These are phyloP conservation scores for Stercorarius parasiticus DNA, from an alignment of 2,113 vertebrate species.

Conservation along the genomic window DNA sequence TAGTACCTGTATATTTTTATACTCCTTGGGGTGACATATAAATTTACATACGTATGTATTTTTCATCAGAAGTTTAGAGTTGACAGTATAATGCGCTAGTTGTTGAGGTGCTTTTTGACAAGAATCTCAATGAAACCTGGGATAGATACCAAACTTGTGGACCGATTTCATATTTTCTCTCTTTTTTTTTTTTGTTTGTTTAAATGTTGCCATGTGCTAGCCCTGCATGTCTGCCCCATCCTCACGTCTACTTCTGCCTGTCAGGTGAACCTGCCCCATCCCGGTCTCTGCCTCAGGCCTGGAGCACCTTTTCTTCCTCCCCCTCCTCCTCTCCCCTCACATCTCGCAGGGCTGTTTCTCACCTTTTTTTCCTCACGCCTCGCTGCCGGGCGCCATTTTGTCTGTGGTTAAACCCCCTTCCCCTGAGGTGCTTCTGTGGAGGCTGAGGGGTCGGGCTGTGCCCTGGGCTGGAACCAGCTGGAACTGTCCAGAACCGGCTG, in stretches of 20 bases:
- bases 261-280: too few species aligned
- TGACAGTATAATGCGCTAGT: neutral
- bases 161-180: neutral
- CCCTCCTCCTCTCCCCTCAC: rapidly evolving
- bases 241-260: too few species aligned
- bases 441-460: neutral
- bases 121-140: neutral
- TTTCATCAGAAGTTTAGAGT: constrained; percentile 14
- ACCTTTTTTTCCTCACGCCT: rapidly evolving
- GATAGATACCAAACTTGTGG: neutral
- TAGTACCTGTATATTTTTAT: constrained; percentile 2
- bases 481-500: rapidly evolving
- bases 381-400: rapidly evolving
- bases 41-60: neutral
- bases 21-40: neutral
- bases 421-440: rapidly evolving
- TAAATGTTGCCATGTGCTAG: neutral
- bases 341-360: rapidly evolving
- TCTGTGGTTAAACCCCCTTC: rapidly evolving
- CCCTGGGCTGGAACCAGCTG: neutral
- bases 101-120: neutral
- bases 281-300: too few species aligned
- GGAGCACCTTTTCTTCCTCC: neutral
- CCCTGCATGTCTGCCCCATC: neutral
- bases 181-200: too few species aligned